A percentile compares a stretch with the other conserved stretches of the same genome.
phyloP scores from a whole-genome alignment of 2,113 vertebrate species.

The Brachionichthys hirsutus region DNA sequence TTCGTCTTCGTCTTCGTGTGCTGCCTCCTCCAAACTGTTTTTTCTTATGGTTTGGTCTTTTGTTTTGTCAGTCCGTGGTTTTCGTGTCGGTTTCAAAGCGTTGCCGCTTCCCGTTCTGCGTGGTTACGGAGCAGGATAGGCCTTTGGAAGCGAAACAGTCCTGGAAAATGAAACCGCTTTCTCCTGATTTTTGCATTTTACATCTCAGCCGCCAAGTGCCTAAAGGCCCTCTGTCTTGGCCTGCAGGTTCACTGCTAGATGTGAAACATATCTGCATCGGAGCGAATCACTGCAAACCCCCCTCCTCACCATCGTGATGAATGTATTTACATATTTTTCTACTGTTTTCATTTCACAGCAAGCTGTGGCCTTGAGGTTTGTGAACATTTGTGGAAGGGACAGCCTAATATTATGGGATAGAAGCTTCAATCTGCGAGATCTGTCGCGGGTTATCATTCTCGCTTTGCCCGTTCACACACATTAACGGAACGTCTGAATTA shows the following conservation, averaged over 20 bases:
- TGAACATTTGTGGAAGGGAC: not conserved
- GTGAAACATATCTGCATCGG: constrained; percentile 37
- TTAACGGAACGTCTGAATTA: constrained; percentile 21
- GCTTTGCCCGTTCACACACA: constrained; percentile 38
- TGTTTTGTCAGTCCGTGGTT: constrained; percentile 27
- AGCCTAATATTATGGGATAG: not conserved
- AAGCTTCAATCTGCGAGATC: constrained; percentile 11
- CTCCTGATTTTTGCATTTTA: constrained; percentile 55
- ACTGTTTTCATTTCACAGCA: constrained; percentile 13
- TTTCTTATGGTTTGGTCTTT: constrained; percentile 15
- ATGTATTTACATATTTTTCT: constrained; percentile 42
- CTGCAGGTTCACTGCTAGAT: constrained; percentile 45
- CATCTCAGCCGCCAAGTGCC: constrained; percentile 59
- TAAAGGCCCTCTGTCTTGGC: constrained; percentile 55
- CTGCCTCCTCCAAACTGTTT: constrained; percentile 48
- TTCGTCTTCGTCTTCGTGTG: constrained; percentile 49
- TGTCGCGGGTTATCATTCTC: constrained; percentile 1
- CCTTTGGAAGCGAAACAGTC: constrained; percentile 46
- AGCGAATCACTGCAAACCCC: constrained; percentile 28
- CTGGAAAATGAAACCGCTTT: constrained; percentile 54
- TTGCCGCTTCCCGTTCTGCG: constrained; percentile 37
- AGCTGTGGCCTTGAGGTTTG: constrained; percentile 1
- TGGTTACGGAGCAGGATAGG: constrained; percentile 53
- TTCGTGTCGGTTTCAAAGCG: constrained; percentile 58
- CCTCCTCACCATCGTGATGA: constrained; percentile 19